These are phyloP conservation scores for Phacellophora camtschatica DNA, from an alignment of 30 jellyfish, hydroid and myxozoan genomes.

Conservation along the genomic window DNA sequence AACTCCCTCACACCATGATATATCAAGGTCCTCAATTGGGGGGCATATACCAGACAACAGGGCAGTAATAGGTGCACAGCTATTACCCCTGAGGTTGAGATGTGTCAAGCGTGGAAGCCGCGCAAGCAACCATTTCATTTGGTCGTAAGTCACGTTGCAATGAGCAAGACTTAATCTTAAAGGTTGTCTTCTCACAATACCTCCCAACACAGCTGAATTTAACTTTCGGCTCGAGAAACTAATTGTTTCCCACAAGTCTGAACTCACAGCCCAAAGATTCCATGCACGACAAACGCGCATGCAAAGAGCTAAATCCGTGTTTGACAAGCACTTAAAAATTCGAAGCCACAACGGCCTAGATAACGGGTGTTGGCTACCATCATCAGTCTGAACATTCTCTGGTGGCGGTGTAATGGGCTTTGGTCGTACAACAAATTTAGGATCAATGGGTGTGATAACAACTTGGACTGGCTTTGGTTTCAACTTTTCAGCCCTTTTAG, in stretches of 20 bases:
- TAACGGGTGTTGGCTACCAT: constrained; percentile 18
- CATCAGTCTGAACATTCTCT: constrained; percentile 29
- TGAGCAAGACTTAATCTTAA: constrained; percentile 39
- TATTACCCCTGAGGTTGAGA: constrained; percentile 59
- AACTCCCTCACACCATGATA: constrained; percentile 87
- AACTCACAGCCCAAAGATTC: constrained; percentile 86
- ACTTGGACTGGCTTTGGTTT: constrained; percentile 23
- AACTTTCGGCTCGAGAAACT: constrained; percentile 32
- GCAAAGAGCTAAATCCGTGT: constrained; percentile 55
- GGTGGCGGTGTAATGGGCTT: constrained; percentile 63
- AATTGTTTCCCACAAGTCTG: constrained; percentile 55
- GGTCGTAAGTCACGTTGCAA: constrained; percentile 62
- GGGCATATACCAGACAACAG: constrained; percentile 57
- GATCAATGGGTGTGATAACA: not conserved
- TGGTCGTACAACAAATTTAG: constrained; percentile 64
- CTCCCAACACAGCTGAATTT: constrained; percentile 54
- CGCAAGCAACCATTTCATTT: constrained; percentile 73
- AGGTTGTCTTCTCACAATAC: constrained; percentile 92
- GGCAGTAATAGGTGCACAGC: constrained; percentile 79
- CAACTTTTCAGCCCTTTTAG: not conserved
- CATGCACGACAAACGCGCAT: constrained; percentile 96
- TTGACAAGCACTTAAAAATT: constrained; percentile 59
- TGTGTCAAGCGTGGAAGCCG: constrained; percentile 72
- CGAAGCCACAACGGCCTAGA: constrained; percentile 70
- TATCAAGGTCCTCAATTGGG: constrained; percentile 44